These are phyloP conservation scores for Orchestia grillus DNA, from an alignment of 1,140 invertebrate genomes.

Conservation along the genomic window DNA sequence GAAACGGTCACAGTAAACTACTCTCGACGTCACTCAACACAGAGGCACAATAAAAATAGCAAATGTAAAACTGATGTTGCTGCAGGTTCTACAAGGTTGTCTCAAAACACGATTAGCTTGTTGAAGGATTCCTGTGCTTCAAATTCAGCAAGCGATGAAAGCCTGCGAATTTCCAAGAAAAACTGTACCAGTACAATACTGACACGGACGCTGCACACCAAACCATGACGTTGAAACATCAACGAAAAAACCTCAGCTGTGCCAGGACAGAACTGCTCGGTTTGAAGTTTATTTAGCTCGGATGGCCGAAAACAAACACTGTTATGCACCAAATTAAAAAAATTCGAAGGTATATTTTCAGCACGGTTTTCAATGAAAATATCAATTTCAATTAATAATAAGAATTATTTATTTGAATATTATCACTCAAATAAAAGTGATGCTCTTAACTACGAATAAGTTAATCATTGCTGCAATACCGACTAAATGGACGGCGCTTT, in stretches of 20 bases:
- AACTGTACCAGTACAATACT: neutral
- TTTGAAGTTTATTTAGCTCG: neutral
- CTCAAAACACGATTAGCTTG: neutral
- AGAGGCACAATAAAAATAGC: neutral
- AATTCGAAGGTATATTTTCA: neutral
- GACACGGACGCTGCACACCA: neutral
- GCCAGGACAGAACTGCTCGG: neutral
- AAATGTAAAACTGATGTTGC: neutral
- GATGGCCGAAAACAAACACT: neutral
- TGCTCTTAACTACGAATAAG: neutral
- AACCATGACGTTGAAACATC: neutral
- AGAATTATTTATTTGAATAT: too few relatives aligned
- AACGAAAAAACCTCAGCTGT: neutral
- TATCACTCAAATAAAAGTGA: too few relatives aligned
- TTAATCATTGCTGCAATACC: neutral
- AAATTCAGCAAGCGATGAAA: neutral
- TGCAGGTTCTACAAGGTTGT: neutral
- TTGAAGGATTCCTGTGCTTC: neutral
- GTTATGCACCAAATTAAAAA: neutral
- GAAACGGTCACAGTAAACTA: neutral
- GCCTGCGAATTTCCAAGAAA: neutral
- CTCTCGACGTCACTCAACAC: neutral
- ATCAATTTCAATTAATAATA: too few relatives aligned
- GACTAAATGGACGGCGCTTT: neutral
- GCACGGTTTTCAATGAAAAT: neutral